These are phyloP conservation scores for Ochropleura plecta DNA, from an alignment of 2,888 invertebrate genomes.

Conservation along the genomic window DNA sequence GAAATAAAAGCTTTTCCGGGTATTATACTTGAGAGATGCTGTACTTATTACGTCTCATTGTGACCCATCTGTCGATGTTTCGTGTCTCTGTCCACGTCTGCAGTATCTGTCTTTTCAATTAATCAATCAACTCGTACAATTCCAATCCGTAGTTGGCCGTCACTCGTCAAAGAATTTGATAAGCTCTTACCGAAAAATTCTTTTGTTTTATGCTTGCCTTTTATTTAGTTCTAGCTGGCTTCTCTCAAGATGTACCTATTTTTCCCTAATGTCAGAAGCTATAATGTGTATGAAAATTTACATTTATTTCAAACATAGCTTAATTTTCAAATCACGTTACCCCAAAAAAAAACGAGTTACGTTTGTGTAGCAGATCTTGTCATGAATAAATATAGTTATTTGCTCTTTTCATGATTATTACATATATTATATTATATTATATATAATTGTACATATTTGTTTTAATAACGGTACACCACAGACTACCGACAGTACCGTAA, in stretches of 20 bases:
- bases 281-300: not conserved
- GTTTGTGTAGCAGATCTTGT: not conserved
- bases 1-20: conserved; percentile 4
- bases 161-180: not conserved
- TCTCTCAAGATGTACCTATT: not conserved
- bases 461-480: no score
- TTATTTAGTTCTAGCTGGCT: not conserved
- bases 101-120: conserved; percentile 11
- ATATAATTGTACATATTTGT: no score
- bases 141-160: conserved; percentile 7
- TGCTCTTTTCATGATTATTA: no score
- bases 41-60: conserved; percentile 15
- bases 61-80: not conserved
- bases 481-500: no score
- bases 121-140: conserved; percentile 14
- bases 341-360: not conserved
- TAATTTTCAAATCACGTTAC: not conserved
- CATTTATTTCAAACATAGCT: not conserved
- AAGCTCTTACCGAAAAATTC: no score
- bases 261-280: no score
- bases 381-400: no score
- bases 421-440: no score
- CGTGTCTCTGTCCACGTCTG: not conserved
- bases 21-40: not conserved
- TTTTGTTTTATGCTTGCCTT: not conserved